Percentiles rank a stretch among this genome's conserved stretches.
Conservation (phyloP, 2,113 vertebrate species). For the Actenoides hombroni region DNA sequence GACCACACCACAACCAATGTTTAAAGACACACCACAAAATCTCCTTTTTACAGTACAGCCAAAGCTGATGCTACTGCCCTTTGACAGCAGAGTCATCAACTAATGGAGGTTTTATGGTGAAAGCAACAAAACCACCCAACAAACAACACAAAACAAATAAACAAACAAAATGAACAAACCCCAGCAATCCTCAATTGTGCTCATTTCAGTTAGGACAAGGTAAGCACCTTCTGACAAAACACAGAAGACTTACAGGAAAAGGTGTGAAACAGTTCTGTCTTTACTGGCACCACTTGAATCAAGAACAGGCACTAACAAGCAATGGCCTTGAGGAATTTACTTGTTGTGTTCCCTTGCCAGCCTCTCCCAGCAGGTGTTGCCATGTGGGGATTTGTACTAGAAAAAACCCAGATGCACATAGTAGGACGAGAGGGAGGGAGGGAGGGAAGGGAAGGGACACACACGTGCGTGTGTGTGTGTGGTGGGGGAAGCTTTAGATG, state of each 20-base stretch:
- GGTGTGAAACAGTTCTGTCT: constrained; percentile 53
- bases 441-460: background rate
- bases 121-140: background rate
- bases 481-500: background rate
- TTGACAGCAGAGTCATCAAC: background rate
- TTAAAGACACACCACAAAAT: background rate
- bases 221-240: constrained; percentile 38
- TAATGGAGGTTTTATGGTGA: background rate
- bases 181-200: background rate
- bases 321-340: constrained; percentile 63
- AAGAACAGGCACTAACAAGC: constrained; percentile 74
- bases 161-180: background rate
- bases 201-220: background rate
- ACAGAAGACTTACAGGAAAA: constrained; percentile 66
- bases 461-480: background rate
- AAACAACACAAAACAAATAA: background rate
- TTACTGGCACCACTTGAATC: constrained; percentile 73
- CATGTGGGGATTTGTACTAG: constrained; percentile 30
- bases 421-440: background rate
- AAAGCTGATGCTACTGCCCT: background rate
- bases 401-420: background rate
- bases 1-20: background rate
- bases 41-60: background rate
- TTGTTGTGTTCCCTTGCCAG: constrained; percentile 59
- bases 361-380: constrained; percentile 63